phyloP scores from a whole-genome alignment of 53 echinoderm and acorn worm species.

The Holothuria leucospilota region DNA sequence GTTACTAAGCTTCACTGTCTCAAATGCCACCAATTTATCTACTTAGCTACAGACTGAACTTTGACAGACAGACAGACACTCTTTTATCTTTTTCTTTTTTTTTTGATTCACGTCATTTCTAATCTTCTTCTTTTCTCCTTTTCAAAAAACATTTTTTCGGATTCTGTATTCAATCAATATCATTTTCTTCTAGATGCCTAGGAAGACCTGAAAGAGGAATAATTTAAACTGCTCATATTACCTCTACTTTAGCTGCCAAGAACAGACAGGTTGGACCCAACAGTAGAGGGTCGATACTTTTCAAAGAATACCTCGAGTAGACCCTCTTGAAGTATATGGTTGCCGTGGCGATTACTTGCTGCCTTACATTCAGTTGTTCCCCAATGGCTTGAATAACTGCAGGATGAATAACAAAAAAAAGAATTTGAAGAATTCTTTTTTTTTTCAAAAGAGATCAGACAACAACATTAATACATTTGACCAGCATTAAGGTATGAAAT shows the following conservation, averaged over 20 bases:
- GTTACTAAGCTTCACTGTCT: too few species aligned
- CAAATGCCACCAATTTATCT: too few species aligned
- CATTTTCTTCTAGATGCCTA: too few species aligned
- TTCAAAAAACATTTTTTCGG: too few species aligned
- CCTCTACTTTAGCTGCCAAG: constrained; percentile 97
- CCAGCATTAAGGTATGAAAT: too few species aligned
- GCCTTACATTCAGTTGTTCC: constrained; percentile 94
- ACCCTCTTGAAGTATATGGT: constrained; percentile 96
- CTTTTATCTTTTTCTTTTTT: too few species aligned
- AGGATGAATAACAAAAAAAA: constrained; percentile 15
- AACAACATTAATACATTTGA: neutral
- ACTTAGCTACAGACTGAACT: too few species aligned
- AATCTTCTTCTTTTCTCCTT: too few species aligned
- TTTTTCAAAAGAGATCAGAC: neutral
- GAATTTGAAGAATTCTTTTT: neutral
- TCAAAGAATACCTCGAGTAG: constrained; percentile 81
- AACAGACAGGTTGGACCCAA: constrained; percentile 96
- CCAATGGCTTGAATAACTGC: constrained; percentile 96
- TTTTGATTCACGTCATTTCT: too few species aligned
- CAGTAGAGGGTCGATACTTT: constrained; percentile 91
- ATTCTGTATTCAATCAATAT: too few species aligned
- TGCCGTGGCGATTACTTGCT: constrained; percentile 94
- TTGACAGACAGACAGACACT: too few species aligned
- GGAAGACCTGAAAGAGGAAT: too few species aligned
- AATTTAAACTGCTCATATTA: constrained; percentile 14